Evolutionary conservation across 2,113 vertebrate genomes (phyloP), one percentile per base, ranked within the genome.

Genomic region (Crocuta crocuta): DNA sequence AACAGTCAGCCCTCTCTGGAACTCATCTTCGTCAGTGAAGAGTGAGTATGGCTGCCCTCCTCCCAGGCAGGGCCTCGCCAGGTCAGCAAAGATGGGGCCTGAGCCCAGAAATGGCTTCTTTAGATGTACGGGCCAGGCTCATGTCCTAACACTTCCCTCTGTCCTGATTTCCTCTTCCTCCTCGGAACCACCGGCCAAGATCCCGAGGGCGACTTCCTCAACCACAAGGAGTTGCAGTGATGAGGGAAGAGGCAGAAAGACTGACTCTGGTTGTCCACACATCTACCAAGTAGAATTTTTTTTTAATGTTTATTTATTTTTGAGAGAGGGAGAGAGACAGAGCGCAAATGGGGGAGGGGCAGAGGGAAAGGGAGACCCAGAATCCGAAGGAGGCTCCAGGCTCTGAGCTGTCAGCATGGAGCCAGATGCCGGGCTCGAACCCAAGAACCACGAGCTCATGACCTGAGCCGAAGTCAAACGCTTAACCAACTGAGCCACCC

Each of bases 1-100:
- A 98, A 84, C 0, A 84, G 98, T 39, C 98, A 98, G 0, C 97
- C 98, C 55, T 98, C 99, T 3, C 97, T 99, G 98, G 99, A 99
- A 91, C 98, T 99, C 96, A 98, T 99, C 96, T 99, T 99, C 97
- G 98, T 99, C 98, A 99, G 99, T 97, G 98, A 99, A 98, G 99
- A 99, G 99, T 99, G 98, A 99, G 99, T 98, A 98, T 80, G 97
- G 92, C 68, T 16, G 43, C 91, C 96, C 53, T 94, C 33, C 70
- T 95, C 74, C 81, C 53, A 58, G 78, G 73, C 39, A 16, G 33
- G 73, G 74, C 50, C 55, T 48, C 33, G 1, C 45, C 13, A 17
- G 33, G 26, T 70, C 79, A 28, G 96, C 39, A 61, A 82, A 70
- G 83, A 68, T 43, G 48, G 31, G 4, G 3, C 35, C 58, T 31